Percentiles rank a stretch among this genome's conserved stretches.
Conservation (phyloP, 2,888 invertebrate genomes). For the Cynaeus angustus region DNA sequence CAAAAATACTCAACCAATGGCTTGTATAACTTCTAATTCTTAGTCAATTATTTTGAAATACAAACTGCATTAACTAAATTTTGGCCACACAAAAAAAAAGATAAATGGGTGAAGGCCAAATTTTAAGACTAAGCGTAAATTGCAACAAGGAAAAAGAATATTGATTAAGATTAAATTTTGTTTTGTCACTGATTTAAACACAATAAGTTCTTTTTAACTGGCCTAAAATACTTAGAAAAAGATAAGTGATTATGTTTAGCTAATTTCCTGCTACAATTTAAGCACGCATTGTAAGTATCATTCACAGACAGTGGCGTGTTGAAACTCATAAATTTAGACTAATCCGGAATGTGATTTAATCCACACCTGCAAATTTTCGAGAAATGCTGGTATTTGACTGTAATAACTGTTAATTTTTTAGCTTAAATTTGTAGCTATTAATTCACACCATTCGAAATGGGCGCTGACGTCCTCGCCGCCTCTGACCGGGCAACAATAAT, state of each 20-base stretch:
- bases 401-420: neutral
- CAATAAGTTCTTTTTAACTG: no score
- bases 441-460: neutral
- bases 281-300: neutral
- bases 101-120: no score
- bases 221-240: no score
- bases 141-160: no score
- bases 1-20: neutral
- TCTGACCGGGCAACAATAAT: neutral
- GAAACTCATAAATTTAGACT: neutral
- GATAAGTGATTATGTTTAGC: neutral
- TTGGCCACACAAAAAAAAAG: no score
- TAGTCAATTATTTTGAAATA: no score
- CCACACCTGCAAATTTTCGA: neutral
- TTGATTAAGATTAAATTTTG: no score
- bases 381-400: neutral
- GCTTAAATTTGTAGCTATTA: neutral
- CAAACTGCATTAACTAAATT: no score
- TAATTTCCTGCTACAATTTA: slow-evolving; percentile 4
- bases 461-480: neutral
- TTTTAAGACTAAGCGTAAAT: no score
- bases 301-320: neutral
- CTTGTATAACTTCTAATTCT: no score
- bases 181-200: no score
- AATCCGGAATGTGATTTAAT: neutral